phyloP scores from a whole-genome alignment of 2,113 vertebrate species.

The Sorex fumeus region DNA sequence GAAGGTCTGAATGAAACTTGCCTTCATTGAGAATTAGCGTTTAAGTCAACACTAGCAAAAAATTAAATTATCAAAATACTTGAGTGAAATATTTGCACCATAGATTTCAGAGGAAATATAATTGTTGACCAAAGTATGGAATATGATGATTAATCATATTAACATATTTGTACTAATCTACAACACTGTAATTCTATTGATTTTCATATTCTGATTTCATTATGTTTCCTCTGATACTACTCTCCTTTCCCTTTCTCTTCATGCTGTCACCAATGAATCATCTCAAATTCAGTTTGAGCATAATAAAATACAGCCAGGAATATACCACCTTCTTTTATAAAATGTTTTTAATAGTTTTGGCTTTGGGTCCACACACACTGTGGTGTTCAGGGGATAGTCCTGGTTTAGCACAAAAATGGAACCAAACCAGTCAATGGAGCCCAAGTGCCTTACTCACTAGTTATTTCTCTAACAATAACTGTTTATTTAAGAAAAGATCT shows the following conservation, averaged over 20 bases:
- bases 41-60: slow-evolving; percentile 13
- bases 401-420: too few relatives aligned
- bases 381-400: too few relatives aligned
- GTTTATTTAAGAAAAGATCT: too few relatives aligned
- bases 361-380: too few relatives aligned
- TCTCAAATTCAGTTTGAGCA: not conserved
- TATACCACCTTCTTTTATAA: not conserved
- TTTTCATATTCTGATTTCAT: not conserved
- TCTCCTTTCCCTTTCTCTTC: not conserved
- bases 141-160: not conserved
- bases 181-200: not conserved
- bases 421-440: too few relatives aligned
- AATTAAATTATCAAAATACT: slow-evolving; percentile 32
- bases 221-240: not conserved
- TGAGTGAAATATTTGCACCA: not conserved
- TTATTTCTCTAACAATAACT: too few relatives aligned
- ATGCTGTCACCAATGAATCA: not conserved
- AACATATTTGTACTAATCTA: not conserved
- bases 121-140: not conserved
- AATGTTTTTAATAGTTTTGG: too few relatives aligned
- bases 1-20: slow-evolving; percentile 55
- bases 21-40: slow-evolving; percentile 34
- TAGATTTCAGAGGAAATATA: slow-evolving; percentile 16
- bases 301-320: not conserved
- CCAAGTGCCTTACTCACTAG: too few relatives aligned